Evolutionary conservation across 92 coral and sea anemone genomes (phyloP), one percentile per base, ranked within the genome.

Genomic region (Epizoanthus illoricatus): DNA sequence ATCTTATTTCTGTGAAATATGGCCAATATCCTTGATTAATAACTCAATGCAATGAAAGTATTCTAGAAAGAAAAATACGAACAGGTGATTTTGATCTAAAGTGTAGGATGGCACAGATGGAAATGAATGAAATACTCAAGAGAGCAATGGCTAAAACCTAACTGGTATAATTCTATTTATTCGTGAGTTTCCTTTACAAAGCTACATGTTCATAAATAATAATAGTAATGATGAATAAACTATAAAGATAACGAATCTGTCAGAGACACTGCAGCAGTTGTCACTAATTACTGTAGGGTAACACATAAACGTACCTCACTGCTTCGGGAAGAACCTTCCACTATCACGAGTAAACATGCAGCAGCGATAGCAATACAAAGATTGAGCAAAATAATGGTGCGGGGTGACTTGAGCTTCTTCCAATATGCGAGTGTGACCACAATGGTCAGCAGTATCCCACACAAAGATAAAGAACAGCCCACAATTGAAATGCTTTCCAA

Each of bases 341-440:
- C 19, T 19, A 78, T 78, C 12, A 78, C 39, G 40, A 78, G 59
- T 16, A 78, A 23, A 47, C 82, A 62, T 70, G 70, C 63, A 2
- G 43, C n/a, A 5, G 88, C 90, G 65, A 91, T 88, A 17, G 94
- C 92, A 57, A 88, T 80, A 57, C 94, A 91, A n/a, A 91, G 83
- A 79, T 89, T 88, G 16, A 86, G 56, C 36, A 91, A 84, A n/a
- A 91, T 91, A 11, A 82, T 74, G 5, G 94, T 73, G 21, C 92
- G 88, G 2, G 88, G 94, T 23, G 94, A 91, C 36, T 87, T 90
- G 39, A 91, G 70, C 65, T 83, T 89, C 70, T 64, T 91, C 94
- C 94, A 91, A 72, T 85, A 91, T 18, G 33, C 33, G 11, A 65
- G 62, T 71, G 71, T 81, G 62, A 88, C 78, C 36, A 86, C 65